phyloP scores from a whole-genome alignment of 2,113 vertebrate species.

The Uropsilus gracilis region DNA sequence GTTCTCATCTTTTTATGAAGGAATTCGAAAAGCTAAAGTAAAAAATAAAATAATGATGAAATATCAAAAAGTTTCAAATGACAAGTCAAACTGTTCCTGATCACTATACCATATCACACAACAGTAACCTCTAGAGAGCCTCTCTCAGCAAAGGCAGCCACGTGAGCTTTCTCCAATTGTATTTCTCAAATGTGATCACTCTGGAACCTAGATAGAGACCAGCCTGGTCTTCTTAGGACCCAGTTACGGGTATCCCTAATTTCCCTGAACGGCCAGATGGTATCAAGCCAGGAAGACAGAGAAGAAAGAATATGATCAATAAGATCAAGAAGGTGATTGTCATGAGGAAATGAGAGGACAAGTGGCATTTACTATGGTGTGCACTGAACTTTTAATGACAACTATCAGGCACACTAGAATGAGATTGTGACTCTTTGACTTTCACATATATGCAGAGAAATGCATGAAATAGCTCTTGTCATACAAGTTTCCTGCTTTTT shows the following conservation, averaged over 20 bases:
- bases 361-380: background rate
- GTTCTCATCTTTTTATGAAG: background rate
- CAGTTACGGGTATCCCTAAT: background rate
- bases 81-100: background rate
- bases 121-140: background rate
- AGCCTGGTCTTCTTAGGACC: background rate
- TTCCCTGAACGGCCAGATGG: background rate
- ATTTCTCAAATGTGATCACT: background rate
- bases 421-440: background rate
- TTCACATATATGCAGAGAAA: background rate
- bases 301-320: background rate
- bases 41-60: background rate
- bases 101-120: background rate
- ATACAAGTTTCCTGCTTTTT: background rate
- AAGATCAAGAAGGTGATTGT: background rate
- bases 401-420: too few relatives aligned
- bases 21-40: background rate
- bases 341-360: background rate
- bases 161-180: background rate
- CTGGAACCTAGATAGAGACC: background rate
- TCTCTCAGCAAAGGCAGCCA: background rate
- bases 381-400: too few relatives aligned
- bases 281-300: background rate
- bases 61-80: background rate
- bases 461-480: background rate